Base-by-base conservation (phyloP, 2,888 invertebrate genomes). In the Conistra vaccinii region DNA sequence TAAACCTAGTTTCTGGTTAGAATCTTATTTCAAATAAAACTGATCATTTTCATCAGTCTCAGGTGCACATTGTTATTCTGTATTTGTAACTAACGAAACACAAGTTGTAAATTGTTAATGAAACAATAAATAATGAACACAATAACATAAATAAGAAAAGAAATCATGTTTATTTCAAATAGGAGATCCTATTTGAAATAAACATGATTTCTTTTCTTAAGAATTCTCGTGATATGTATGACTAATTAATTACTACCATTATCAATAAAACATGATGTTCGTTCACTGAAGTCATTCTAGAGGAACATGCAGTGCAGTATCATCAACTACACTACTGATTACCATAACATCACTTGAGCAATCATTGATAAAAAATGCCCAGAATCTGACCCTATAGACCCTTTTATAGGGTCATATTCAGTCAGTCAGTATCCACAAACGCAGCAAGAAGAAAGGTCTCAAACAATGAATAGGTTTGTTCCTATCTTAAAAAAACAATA, bases 181-280 rank as follows among this genome's bases (percentile, higher is more conserved):
- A n/a, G n/a, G 10, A 58, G 5, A 14, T 32, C n/a, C n/a, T 45
- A 45, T 20, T 32, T 32, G 14, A 32, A 23, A 3, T 26, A 69
- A n/a, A 23, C 17, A 51, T 29, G 29, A 29, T 17, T 39, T n/a
- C 12, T 39, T 53, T 17, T 70, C 20, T 42, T 17, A 29, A 29
- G 29, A 71, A 42, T 1, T 14, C 6, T 6, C 10, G 14, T 17
- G 23, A 17, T 12, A 45, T 23, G 14, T 53, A n/a, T 39, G 20
- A 5, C 3, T 35, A 5, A 53, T 14, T 53, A 23, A 63, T 42
- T 23, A 53, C 29, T 42, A 53, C 20, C 14, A 20, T 42, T 71
- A 71, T 71, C 71, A 71, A 42, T 42, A 32, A n/a, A 55, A 71
- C 42, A 71, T 55, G n/a, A 42, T 32, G n/a, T n/a, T n/a, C n/a